phyloP scores from a whole-genome alignment of 1,140 invertebrate genomes.

The Tachypleus tridentatus region DNA sequence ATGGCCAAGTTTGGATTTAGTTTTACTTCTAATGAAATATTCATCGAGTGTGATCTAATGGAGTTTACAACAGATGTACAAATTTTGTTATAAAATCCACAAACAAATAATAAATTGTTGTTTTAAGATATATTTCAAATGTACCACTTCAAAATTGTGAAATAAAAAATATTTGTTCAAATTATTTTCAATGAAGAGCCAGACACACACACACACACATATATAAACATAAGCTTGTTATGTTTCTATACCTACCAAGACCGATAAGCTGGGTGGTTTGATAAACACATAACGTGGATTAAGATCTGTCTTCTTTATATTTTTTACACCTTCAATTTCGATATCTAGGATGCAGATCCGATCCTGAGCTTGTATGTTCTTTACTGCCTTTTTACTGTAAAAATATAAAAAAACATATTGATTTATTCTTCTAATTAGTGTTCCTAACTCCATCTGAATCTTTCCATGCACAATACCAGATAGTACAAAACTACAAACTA shows the following conservation, averaged over 20 bases:
- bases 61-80: no score
- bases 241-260: constrained; percentile 31
- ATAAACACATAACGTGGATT: constrained; percentile 81
- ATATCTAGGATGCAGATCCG: constrained; percentile 92
- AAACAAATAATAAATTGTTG: no score
- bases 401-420: constrained; percentile 17
- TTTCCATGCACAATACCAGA: no score
- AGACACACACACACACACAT: neutral
- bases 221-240: neutral
- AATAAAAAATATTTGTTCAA: no score
- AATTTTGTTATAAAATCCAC: no score
- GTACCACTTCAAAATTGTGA: no score
- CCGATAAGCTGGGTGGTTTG: constrained; percentile 75
- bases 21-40: no score
- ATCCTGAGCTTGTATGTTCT: constrained; percentile 60
- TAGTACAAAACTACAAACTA: no score
- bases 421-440: neutral
- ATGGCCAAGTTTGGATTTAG: no score
- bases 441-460: no score
- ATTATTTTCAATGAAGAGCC: neutral
- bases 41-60: no score
- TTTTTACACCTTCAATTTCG: constrained; percentile 90
- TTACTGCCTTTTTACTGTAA: constrained; percentile 71
- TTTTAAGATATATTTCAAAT: no score
- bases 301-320: constrained; percentile 69